Evolutionary conservation across 2,888 invertebrate genomes (phyloP).

Genomic region (Acronicta psi): DNA sequence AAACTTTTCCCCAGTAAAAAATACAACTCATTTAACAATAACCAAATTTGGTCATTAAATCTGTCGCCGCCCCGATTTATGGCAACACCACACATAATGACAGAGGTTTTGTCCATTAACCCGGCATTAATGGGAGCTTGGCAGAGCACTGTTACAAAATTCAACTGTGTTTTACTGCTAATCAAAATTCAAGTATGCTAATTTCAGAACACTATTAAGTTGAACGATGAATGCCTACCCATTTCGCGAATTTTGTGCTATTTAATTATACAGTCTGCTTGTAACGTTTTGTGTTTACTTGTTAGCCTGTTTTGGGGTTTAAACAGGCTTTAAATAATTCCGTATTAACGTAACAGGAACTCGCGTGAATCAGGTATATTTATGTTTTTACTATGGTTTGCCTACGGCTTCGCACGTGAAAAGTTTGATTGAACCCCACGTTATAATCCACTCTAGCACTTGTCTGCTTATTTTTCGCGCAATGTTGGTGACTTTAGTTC

Average conservation of each 20-base stretch:
- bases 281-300: conserved; percentile 41
- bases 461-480: too few species aligned
- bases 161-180: conserved; percentile 78
- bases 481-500: too few species aligned
- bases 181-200: conserved; percentile 87
- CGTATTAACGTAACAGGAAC: neutral
- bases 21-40: conserved; percentile 61
- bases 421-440: too few species aligned
- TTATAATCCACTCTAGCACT: too few species aligned
- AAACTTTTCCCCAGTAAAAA: conserved; percentile 43
- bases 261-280: conserved; percentile 62
- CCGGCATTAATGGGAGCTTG: conserved; percentile 68
- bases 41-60: conserved; percentile 68
- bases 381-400: too few species aligned
- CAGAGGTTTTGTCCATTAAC: conserved; percentile 81
- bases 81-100: conserved; percentile 69
- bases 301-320: conserved; percentile 15
- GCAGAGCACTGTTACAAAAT: conserved; percentile 69
- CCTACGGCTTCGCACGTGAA: too few species aligned
- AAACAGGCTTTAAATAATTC: neutral
- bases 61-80: conserved; percentile 69
- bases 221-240: conserved; percentile 56
- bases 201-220: conserved; percentile 77
- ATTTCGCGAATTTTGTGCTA: conserved; percentile 55
- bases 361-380: too few species aligned